A percentile compares a stretch with the other conserved stretches of the same genome.
phyloP scores from a whole-genome alignment of 1,140 invertebrate species.

The Saccostrea cuccullata region DNA sequence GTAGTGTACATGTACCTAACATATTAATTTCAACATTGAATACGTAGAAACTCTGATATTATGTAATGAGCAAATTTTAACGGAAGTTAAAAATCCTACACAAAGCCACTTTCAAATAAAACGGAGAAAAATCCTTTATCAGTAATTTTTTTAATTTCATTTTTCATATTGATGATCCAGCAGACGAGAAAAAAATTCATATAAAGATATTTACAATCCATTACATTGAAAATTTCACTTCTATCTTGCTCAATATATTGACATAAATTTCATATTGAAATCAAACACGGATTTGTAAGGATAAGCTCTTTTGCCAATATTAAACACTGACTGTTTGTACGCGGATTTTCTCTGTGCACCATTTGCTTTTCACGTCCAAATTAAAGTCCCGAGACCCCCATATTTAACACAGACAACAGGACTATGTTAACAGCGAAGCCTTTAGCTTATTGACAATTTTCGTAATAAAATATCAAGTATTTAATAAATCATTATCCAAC shows the following conservation, averaged over 20 bases:
- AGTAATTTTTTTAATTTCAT: neutral
- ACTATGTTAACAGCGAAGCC: conserved; percentile 14
- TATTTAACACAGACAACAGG: conserved; percentile 21
- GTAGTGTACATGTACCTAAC: neutral
- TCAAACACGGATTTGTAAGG: conserved; percentile 17
- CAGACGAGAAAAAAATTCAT: neutral
- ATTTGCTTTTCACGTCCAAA: conserved; percentile 33
- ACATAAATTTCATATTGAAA: conserved; percentile 37
- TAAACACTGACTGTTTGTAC: conserved; percentile 26
- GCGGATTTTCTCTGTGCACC: conserved; percentile 27
- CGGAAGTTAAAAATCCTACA: neutral
- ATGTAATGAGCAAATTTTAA: conserved; percentile 6
- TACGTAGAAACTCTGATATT: neutral
- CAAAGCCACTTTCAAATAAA: conserved; percentile 6
- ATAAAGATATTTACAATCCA: conserved; percentile 1
- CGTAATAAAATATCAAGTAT: conserved; percentile 32
- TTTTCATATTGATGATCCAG: conserved; percentile 27
- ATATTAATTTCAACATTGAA: neutral
- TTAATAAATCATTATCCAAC: conserved; percentile 25
- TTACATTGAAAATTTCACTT: conserved; percentile 4
- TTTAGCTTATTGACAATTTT: conserved; percentile 31
- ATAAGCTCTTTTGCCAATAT: conserved; percentile 34
- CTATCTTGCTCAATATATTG: conserved; percentile 4
- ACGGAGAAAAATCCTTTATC: neutral
- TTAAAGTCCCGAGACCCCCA: conserved; percentile 15